phyloP scores from a whole-genome alignment of 1,140 invertebrate genomes.

The Leptonema lineaticorne region DNA sequence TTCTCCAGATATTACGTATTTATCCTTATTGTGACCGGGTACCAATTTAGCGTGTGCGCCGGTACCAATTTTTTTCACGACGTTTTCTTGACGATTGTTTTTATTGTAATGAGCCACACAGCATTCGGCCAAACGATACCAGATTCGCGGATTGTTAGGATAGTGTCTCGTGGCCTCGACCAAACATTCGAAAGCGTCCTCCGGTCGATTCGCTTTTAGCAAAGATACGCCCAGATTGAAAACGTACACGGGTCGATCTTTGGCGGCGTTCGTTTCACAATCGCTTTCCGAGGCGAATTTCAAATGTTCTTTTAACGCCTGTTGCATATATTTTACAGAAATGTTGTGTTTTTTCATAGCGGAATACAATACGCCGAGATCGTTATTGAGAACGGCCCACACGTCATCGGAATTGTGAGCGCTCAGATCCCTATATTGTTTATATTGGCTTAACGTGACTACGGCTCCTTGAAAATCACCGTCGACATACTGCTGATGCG shows the following conservation, averaged over 20 bases:
- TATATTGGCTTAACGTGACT: constrained; percentile 55
- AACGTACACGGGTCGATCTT: constrained; percentile 77
- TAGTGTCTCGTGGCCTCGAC: constrained; percentile 84
- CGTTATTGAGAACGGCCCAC: constrained; percentile 80
- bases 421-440: constrained; percentile 44
- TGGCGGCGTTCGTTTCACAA: constrained; percentile 49
- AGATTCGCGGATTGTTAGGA: constrained; percentile 85
- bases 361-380: constrained; percentile 85
- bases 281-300: constrained; percentile 39
- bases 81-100: constrained; percentile 20
- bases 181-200: constrained; percentile 88
- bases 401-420: constrained; percentile 49
- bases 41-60: constrained; percentile 52
- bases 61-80: constrained; percentile 30
- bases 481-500: constrained; percentile 59
- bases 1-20: constrained; percentile 59
- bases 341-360: constrained; percentile 84
- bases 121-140: constrained; percentile 92
- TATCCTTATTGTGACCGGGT: constrained; percentile 50
- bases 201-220: constrained; percentile 76
- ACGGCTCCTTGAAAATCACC: constrained; percentile 59
- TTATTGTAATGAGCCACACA: constrained; percentile 59
- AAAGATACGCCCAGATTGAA: constrained; percentile 90
- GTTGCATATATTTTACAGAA: constrained; percentile 81
- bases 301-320: constrained; percentile 80